These are phyloP conservation scores for Pycnonotus jocosus DNA, from an alignment of 2,113 vertebrate species.

Conservation along the genomic window DNA sequence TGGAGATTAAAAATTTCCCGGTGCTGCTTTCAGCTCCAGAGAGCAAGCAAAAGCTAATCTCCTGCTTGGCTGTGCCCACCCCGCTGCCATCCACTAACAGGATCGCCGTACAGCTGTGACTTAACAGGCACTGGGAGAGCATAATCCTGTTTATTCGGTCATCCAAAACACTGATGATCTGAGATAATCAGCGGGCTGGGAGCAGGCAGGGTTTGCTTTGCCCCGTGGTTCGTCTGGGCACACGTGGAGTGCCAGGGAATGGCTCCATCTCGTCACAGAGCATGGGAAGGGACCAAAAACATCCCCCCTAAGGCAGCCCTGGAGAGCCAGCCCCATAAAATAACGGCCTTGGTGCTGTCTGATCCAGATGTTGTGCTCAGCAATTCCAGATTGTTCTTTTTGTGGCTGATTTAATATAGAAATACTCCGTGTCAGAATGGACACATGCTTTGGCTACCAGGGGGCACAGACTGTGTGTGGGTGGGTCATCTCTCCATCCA, in stretches of 20 bases:
- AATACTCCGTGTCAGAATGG: background rate
- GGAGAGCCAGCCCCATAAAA: background rate
- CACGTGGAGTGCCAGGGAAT: background rate
- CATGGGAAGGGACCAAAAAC: background rate
- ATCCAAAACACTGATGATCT: constrained; percentile 39
- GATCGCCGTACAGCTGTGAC: constrained; percentile 35
- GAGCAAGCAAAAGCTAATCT: constrained; percentile 49
- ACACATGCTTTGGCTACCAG: background rate
- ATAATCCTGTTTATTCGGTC: constrained; percentile 66
- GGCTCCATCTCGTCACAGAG: background rate
- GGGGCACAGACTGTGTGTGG: background rate
- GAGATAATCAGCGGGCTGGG: constrained; percentile 22
- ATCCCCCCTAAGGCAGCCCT: background rate
- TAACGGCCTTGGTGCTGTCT: background rate
- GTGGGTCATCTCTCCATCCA: background rate
- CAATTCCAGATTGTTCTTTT: background rate
- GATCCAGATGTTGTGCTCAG: background rate
- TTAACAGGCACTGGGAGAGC: constrained; percentile 27
- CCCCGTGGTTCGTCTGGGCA: accelerated
- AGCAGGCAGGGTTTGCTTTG: background rate
- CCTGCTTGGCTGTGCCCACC: constrained; percentile 12
- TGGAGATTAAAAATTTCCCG: constrained; percentile 55
- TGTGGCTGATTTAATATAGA: background rate
- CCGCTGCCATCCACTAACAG: constrained; percentile 9
- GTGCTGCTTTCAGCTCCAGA: constrained; percentile 34